Evolutionary conservation across 1,140 invertebrate genomes (phyloP), one percentile per base, ranked within the genome.

Genomic region (Dendroctonus valens): DNA sequence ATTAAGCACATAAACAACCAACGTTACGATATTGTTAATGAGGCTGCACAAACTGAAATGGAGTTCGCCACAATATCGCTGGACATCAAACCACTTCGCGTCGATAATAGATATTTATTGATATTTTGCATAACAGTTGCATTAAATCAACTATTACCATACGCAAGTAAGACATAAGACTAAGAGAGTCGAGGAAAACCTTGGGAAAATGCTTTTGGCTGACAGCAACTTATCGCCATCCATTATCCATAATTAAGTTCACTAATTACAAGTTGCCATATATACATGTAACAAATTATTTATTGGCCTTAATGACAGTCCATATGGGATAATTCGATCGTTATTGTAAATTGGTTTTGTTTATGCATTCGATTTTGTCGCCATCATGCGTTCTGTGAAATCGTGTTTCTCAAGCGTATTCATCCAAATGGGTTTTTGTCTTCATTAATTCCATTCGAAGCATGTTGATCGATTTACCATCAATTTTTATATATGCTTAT

Each of bases 261-360:
- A 14, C 51, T 53, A 53, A 53, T 53, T 15, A 26, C 51, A 53
- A 53, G 37, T 53, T 15, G 9, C 51, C 51, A 15, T 53, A 37
- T 53, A 14, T 26, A 48, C 14, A 26, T 48, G 11, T n/a, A 14
- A 11, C 11, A 48, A 48, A n/a, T 48, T 48, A 48, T 48, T 48
- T 48, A 48, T 48, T 48, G 46, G 11, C 14, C 11, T 11, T 48
- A 48, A 48, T 48, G 46, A 48, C 46, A 48, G 46, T 48, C 11
- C 11, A 48, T 48, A 14, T 48, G 46, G 46, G 46, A 48, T 48
- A 48, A 48, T 48, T 48, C 46, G 46, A 48, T 14, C 11, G 14
- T 48, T 48, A 48, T 48, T 48, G 46, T 26, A 26, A 26, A 26
- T 26, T 26, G 26, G 26, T 26, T 26, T 26, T 26, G 26, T 26